phyloP scores from a whole-genome alignment of 2,888 invertebrate genomes.

The Deroplatys truncata region DNA sequence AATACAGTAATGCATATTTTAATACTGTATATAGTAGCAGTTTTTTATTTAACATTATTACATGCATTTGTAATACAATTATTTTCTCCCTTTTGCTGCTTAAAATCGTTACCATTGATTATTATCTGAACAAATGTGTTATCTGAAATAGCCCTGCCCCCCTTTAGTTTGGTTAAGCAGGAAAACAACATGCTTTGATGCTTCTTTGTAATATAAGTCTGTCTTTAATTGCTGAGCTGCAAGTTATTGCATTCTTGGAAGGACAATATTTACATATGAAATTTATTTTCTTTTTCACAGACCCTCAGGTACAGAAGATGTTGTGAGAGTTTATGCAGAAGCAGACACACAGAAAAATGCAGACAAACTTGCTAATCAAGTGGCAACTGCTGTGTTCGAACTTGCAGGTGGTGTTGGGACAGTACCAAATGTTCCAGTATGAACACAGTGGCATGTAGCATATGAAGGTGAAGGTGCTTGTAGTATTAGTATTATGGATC shows the following conservation, averaged over 20 bases:
- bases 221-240: not conserved
- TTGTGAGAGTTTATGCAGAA: constrained; percentile 94
- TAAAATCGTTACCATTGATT: too few species aligned
- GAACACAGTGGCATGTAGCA: constrained; percentile 7
- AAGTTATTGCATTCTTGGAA: not conserved
- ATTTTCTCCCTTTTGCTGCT: too few species aligned
- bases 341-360: constrained; percentile 70
- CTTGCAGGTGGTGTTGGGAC: constrained; percentile 76
- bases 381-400: constrained; percentile 69
- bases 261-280: too few species aligned
- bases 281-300: constrained; percentile 44
- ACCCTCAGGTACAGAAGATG: constrained; percentile 96
- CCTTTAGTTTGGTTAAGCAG: too few species aligned
- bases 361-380: constrained; percentile 68
- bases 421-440: constrained; percentile 47
- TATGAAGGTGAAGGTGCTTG: not conserved
- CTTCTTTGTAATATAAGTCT: not conserved
- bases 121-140: too few species aligned
- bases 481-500: not conserved
- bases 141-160: too few species aligned
- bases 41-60: too few species aligned
- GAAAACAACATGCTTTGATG: too few species aligned
- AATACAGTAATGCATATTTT: too few species aligned
- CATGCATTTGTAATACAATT: too few species aligned
- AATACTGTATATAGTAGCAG: too few species aligned